Base-by-base conservation (phyloP, 2,888 invertebrate species). In the Oasisia sp. region DNA sequence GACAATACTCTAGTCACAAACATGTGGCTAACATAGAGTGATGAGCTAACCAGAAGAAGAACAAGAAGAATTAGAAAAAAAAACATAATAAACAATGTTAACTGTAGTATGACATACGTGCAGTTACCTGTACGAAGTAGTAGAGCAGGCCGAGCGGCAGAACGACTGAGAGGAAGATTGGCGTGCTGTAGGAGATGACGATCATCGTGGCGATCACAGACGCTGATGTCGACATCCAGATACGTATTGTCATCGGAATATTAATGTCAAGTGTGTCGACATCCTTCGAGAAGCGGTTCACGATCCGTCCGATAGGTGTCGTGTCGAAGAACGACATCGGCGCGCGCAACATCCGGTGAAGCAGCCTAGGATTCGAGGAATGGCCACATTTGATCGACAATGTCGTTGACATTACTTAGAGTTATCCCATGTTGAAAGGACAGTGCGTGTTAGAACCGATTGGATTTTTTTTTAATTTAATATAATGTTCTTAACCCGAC, bases 301-400 rank as follows among this genome's bases (percentile, higher is more conserved):
- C 93, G 91, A 95, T 95, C 32, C 95, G 94, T 5, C 95, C 95
- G 32, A 94, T 93, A 9, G 96, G 94, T 19, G 94, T 95, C 91
- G 94, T 95, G 93, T 95, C 95, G 94, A 95, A 96, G 94, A 94
- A 95, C 92, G 92, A 94, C 94, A 95, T 95, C n/a, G 96, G 96
- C 32, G 95, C 95, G 14, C 94, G 93, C 89, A 96, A 92, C n/a
- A 94, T 90, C 74, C 45, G 89, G 32, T 19, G 8, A n/a, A 94
- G 93, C 89, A 94, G 92, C 12, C 91, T 45, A 11, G 14, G 50
- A 50, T 50, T 50, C 50, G 9, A 9, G 9, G 50, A 50, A 9
- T 14, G 14, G 14, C 9, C 50, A 50, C 50, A 50, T 12, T 50
- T 50, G 50, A 12, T 50, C 14, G 50, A 50, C 9, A 9, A 50